A percentile compares a stretch with the other conserved stretches of the same genome.
Evolutionary conservation across 2,113 vertebrate species (phyloP).

Genomic region (Trichomycterus rosablanca): DNA sequence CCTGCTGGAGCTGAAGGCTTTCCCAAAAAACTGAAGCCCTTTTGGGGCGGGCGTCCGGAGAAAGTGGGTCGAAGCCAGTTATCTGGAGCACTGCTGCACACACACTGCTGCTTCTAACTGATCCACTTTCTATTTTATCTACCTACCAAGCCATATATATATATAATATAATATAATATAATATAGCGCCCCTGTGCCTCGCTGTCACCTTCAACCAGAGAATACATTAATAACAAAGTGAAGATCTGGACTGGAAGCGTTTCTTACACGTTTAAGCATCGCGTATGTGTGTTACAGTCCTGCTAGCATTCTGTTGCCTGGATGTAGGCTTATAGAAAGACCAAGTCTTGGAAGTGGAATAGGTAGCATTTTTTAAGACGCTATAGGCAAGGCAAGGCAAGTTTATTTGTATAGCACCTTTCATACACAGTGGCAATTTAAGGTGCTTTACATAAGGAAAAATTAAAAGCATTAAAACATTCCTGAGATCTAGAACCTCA

Average conservation of each 20-base stretch:
- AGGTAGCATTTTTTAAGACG: no score
- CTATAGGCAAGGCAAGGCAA: no score
- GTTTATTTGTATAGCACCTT: no score
- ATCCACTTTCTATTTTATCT: conserved; percentile 62
- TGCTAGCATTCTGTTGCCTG: no score
- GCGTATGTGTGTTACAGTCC: no score
- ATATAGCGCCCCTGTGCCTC: conserved; percentile 56
- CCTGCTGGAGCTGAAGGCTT: conserved; percentile 43
- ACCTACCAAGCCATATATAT: conserved; percentile 48
- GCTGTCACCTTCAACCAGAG: conserved; percentile 62
- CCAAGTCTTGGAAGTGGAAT: no score
- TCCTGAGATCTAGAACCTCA: no score
- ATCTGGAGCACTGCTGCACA: conserved; percentile 48
- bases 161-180: conserved; percentile 32
- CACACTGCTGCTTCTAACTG: conserved; percentile 64
- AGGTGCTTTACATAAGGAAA: no score
- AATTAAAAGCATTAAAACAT: no score
- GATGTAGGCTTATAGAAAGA: no score
- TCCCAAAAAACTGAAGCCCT: conserved; percentile 26
- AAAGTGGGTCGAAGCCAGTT: conserved; percentile 46
- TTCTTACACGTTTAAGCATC: no score
- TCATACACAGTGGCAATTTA: no score
- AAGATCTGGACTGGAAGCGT: conserved; percentile 22
- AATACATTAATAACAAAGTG: conserved; percentile 57
- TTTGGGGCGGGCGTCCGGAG: conserved; percentile 13